Conservation (phyloP, 1,140 invertebrate genomes). For the Anagrus nilaparvatae region DNA sequence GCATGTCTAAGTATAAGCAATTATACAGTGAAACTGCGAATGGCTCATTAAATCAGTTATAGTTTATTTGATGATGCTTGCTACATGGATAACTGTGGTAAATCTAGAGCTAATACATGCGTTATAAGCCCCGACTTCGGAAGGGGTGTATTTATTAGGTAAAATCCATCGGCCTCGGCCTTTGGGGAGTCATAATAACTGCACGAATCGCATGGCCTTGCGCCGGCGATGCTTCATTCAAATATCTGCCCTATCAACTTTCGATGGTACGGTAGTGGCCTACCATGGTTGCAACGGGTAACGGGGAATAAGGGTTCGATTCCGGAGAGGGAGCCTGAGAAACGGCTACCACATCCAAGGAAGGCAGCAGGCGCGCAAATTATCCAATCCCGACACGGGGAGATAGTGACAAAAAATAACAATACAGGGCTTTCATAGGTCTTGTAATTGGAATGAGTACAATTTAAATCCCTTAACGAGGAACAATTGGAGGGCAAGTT, state of each 20-base stretch:
- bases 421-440: no score
- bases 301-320: slow-evolving; percentile 59
- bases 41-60: slow-evolving; percentile 9
- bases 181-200: slow-evolving; percentile 27
- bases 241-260: slow-evolving; percentile 39
- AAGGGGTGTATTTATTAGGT: slow-evolving; percentile 64
- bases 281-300: slow-evolving; percentile 64
- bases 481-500: slow-evolving; percentile 85
- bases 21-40: slow-evolving; percentile 6
- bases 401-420: no score
- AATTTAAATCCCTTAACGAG: slow-evolving; percentile 83
- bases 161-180: slow-evolving; percentile 46
- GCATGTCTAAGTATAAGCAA: slow-evolving; percentile 65
- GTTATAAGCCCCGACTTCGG: slow-evolving; percentile 51
- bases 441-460: slow-evolving; percentile 81
- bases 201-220: background rate
- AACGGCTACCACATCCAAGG: slow-evolving; percentile 88
- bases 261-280: slow-evolving; percentile 47
- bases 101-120: slow-evolving; percentile 7
- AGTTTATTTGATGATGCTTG: background rate
- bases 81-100: slow-evolving; percentile 6
- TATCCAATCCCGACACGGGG: no score
- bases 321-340: slow-evolving; percentile 59
- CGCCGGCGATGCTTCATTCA: background rate
- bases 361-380: slow-evolving; percentile 56